Evolutionary conservation across 2,797 vertebrate genomes (phyloP).

Genomic region (Bucorvus abyssinicus): DNA sequence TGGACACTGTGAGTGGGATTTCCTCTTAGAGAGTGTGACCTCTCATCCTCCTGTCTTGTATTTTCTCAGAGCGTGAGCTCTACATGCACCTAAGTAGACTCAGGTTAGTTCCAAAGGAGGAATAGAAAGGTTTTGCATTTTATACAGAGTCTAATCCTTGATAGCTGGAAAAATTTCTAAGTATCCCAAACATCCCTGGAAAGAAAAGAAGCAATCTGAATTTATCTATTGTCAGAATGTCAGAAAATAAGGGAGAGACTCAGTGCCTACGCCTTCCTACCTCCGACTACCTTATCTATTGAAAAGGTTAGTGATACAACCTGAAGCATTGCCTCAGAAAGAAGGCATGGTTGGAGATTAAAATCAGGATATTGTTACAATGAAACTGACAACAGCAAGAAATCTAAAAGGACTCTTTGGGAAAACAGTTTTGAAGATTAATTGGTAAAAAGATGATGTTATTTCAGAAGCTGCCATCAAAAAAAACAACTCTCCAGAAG

Average conservation of each 20-base stretch:
- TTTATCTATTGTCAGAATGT: not conserved
- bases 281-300: not conserved
- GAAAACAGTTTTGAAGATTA: not conserved
- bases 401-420: not conserved
- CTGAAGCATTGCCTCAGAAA: not conserved
- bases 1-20: not conserved
- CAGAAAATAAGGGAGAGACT: not conserved
- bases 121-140: not conserved
- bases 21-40: not conserved
- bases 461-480: not conserved
- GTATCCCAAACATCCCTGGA: not conserved
- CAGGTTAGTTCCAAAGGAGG: not conserved
- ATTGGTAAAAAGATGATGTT: not conserved
- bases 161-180: not conserved
- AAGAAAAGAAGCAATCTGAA: not conserved
- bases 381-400: not conserved
- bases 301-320: not conserved
- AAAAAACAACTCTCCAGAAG: not conserved
- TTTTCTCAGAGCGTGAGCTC: not conserved
- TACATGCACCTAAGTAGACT: not conserved
- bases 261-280: not conserved
- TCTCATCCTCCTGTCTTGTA: not conserved
- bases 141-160: not conserved
- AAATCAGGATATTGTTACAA: not conserved
- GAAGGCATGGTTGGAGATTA: not conserved